Evolutionary conservation across 2,888 invertebrate genomes (phyloP).

Genomic region (Tetramorium bicarinatum): DNA sequence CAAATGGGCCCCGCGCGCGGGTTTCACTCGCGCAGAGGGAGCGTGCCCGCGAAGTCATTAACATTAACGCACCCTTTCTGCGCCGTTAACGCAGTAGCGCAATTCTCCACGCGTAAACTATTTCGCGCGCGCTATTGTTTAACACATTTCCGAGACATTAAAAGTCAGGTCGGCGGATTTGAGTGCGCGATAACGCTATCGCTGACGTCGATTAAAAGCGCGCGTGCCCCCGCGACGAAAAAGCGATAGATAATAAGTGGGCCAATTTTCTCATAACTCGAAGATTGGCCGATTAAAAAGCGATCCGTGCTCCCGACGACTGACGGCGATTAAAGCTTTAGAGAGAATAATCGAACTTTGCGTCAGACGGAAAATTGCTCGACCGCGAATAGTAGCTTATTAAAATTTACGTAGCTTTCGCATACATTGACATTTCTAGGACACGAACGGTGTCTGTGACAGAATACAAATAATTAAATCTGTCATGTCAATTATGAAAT

Average conservation of each 20-base stretch:
- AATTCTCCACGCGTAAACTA: conserved; percentile 29
- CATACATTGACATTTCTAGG: conserved; percentile 16
- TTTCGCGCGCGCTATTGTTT: conserved; percentile 24
- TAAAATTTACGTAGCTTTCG: conserved; percentile 18
- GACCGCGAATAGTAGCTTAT: conserved; percentile 2
- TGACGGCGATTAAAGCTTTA: conserved; percentile 30
- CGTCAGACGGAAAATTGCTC: neutral
- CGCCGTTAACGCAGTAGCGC: conserved; percentile 3
- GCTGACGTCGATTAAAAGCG: conserved; percentile 27
- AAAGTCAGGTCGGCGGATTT: conserved; percentile 19
- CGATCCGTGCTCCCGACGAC: neutral
- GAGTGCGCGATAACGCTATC: conserved; percentile 15
- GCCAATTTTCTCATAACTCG: conserved; percentile 35
- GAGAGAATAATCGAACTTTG: conserved; percentile 34
- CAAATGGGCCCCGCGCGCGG: conserved; percentile 76
- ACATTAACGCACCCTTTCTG: conserved; percentile 70
- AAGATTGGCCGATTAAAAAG: conserved; percentile 50
- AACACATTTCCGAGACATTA: conserved; percentile 3
- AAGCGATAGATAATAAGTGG: conserved; percentile 35
- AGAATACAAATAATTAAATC: neutral
- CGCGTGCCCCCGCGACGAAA: neutral
- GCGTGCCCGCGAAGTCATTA: conserved; percentile 66
- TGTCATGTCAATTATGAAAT: neutral
- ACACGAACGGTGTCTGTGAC: neutral
- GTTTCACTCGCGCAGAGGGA: conserved; percentile 63